phyloP scores from a whole-genome alignment of 2,888 invertebrate species.

The Emmelina monodactyla region DNA sequence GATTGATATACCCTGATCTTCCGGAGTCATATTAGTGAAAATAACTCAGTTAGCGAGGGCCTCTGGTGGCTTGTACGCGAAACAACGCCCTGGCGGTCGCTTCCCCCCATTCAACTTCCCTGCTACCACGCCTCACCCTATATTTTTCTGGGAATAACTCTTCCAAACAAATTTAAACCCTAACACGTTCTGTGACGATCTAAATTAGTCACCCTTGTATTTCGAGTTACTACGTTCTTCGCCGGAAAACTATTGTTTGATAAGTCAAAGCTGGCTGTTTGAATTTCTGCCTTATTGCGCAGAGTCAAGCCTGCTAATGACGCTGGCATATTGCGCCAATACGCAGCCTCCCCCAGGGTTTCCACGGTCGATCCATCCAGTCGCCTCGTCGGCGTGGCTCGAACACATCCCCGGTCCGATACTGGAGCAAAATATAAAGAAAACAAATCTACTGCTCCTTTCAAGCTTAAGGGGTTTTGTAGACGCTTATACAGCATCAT shows the following conservation, averaged over 20 bases:
- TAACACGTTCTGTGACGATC: background rate
- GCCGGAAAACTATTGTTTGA: background rate
- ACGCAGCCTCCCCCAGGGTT: constrained; percentile 63
- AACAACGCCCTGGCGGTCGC: constrained; percentile 1
- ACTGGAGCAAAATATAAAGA: constrained; percentile 26
- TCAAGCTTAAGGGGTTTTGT: constrained; percentile 39
- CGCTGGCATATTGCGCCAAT: constrained; percentile 29
- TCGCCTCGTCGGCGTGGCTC: constrained; percentile 57
- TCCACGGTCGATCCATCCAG: constrained; percentile 60
- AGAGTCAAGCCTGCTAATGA: background rate
- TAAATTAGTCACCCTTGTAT: background rate
- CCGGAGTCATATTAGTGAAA: no score
- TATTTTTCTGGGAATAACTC: background rate
- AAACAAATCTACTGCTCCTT: constrained; percentile 51
- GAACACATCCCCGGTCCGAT: constrained; percentile 41
- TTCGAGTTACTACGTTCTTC: background rate
- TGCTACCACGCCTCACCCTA: background rate
- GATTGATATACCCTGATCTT: no score
- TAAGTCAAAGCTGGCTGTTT: background rate
- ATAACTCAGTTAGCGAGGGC: no score
- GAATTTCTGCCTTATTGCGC: background rate
- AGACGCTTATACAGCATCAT: constrained; percentile 25
- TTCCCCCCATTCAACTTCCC: background rate
- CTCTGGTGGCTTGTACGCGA: no score
- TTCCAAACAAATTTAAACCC: background rate